These are phyloP conservation scores for Meles meles DNA, from an alignment of 2,113 vertebrate genomes.

Conservation along the genomic window DNA sequence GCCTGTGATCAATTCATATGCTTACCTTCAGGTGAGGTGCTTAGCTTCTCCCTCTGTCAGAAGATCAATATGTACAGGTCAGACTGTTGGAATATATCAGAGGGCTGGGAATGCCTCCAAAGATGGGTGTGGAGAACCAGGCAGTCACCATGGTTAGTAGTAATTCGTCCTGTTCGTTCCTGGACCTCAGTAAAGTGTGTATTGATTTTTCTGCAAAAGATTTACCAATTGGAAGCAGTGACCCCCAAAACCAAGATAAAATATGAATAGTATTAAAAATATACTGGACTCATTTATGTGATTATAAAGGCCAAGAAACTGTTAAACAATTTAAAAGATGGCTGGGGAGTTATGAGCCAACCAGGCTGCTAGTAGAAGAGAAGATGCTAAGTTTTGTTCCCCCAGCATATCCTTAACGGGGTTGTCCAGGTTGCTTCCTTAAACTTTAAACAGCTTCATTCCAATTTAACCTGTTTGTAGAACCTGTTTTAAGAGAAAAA, in stretches of 20 bases:
- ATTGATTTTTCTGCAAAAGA: constrained; percentile 47
- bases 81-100: neutral
- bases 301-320: constrained; percentile 4
- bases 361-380: neutral
- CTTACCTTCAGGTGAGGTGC: neutral
- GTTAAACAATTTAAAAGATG: neutral
- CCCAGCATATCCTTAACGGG: neutral
- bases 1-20: neutral
- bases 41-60: neutral
- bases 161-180: neutral
- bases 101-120: neutral
- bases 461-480: neutral
- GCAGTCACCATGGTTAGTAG: neutral
- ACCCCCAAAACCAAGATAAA: neutral
- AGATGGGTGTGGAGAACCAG: neutral
- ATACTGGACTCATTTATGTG: neutral
- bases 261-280: constrained; percentile 22
- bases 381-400: neutral
- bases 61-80: neutral
- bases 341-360: too few species aligned
- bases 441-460: constrained; percentile 8
- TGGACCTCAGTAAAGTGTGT: neutral
- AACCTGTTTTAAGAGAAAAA: neutral
- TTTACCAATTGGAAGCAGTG: neutral
- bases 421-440: neutral